Percentiles rank a stretch among this genome's conserved stretches.
Conservation (phyloP, 2,113 vertebrate species). For the Zootoca vivipara region DNA sequence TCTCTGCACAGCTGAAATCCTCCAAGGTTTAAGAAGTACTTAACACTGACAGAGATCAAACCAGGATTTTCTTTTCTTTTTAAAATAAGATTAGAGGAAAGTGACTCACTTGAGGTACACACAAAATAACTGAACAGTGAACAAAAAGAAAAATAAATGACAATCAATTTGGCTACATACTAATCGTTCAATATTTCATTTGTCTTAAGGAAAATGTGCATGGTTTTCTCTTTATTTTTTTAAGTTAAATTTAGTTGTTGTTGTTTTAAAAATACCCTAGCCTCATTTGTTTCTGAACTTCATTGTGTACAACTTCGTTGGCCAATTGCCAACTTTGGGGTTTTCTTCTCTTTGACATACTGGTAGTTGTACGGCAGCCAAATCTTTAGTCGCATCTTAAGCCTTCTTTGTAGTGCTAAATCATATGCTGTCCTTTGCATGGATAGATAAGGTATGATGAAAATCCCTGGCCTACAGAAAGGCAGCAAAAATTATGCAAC, state of each 20-base stretch:
- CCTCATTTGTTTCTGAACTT: background rate
- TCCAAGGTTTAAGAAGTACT: background rate
- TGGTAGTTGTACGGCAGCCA: background rate
- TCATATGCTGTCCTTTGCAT: background rate
- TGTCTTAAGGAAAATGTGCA: no score
- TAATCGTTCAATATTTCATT: background rate
- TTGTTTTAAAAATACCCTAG: background rate
- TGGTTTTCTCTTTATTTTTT: no score
- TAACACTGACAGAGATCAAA: background rate
- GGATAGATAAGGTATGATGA: background rate
- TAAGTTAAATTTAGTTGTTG: background rate
- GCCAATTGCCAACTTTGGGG: background rate
- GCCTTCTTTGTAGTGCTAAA: background rate
- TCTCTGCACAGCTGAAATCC: background rate
- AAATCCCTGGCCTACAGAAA: background rate
- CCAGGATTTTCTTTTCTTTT: no score
- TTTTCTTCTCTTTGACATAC: fast-evolving
- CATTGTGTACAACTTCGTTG: background rate
- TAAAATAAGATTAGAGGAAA: background rate
- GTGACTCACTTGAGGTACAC: background rate
- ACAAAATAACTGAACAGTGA: background rate
- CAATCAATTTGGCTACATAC: background rate
- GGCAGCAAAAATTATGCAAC: background rate
- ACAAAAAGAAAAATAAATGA: background rate
- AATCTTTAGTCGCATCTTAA: background rate